Conservation (phyloP, 2,113 vertebrate genomes). For the Corydoras maculifer region DNA sequence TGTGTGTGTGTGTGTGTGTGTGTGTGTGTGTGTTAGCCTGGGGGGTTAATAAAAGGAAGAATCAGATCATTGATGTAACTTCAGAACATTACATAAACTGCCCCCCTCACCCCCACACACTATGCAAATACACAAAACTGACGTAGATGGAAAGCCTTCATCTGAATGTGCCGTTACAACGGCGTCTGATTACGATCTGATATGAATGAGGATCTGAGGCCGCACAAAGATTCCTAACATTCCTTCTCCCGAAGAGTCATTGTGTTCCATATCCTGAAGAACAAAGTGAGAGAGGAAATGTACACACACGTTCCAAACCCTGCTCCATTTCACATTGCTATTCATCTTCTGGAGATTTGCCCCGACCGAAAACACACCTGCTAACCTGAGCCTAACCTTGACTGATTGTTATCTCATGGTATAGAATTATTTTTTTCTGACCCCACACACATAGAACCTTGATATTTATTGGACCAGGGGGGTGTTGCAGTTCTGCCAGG, state of each 20-base stretch:
- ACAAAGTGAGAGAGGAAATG: conserved; percentile 11
- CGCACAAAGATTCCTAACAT: background rate
- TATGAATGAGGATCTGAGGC: too few relatives aligned
- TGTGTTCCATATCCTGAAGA: conserved; percentile 25
- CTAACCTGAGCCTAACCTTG: too few relatives aligned
- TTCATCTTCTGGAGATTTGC: too few relatives aligned
- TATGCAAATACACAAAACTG: conserved; percentile 15
- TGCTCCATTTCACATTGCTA: conserved; percentile 40
- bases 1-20: conserved; percentile 1
- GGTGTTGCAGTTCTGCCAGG: too few relatives aligned
- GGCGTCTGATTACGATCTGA: too few relatives aligned
- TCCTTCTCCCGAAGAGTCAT: conserved; percentile 8
- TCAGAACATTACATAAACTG: conserved; percentile 6
- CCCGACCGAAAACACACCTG: too few relatives aligned
- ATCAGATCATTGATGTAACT: conserved; percentile 24
- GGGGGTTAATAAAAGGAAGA: conserved; percentile 9
- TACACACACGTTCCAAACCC: conserved; percentile 48
- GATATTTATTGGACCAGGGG: too few relatives aligned
- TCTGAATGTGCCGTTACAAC: too few relatives aligned
- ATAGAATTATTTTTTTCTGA: too few relatives aligned
- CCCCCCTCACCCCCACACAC: conserved; percentile 5
- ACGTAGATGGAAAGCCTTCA: too few relatives aligned
- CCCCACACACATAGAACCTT: too few relatives aligned
- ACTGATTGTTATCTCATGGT: too few relatives aligned
- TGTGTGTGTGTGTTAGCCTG: background rate